Percentiles rank a stretch among this genome's conserved stretches.
Evolutionary conservation across 2,113 vertebrate species (phyloP).

Genomic region (Sylvia atricapilla): DNA sequence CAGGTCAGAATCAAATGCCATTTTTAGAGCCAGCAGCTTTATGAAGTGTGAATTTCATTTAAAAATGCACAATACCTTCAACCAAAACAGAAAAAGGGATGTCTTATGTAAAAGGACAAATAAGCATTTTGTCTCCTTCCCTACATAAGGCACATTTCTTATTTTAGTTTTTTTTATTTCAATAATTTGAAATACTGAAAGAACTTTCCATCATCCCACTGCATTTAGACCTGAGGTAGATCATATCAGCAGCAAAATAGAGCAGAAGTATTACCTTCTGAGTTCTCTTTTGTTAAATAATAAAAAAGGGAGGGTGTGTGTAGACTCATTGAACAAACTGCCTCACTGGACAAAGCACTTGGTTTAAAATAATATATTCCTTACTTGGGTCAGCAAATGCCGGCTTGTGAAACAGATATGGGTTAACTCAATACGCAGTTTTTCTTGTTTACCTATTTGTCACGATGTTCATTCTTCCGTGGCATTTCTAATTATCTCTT

Average conservation of each 20-base stretch:
- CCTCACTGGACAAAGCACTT: neutral
- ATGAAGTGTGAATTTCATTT: neutral
- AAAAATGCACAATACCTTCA: neutral
- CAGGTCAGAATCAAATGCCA: neutral
- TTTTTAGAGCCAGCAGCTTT: neutral
- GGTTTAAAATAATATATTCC: neutral
- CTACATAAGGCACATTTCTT: neutral
- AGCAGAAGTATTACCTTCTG: neutral
- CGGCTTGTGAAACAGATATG: neutral
- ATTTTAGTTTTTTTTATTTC: neutral
- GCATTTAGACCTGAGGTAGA: neutral
- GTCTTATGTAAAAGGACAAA: accelerated
- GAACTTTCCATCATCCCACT: neutral
- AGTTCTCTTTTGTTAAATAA: neutral
- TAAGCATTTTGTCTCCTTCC: neutral
- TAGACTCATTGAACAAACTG: neutral
- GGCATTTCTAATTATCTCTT: neutral
- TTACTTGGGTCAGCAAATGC: neutral
- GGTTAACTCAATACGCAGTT: neutral
- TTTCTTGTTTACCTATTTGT: neutral
- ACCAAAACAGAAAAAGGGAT: neutral
- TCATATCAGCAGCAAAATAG: neutral
- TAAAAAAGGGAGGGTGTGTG: accelerated
- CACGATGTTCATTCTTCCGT: neutral
- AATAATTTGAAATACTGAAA: neutral